Percentiles rank a stretch among this genome's conserved stretches.
phyloP scores from a whole-genome alignment of 1,140 invertebrate genomes.

The Lepidotrigona ventralis region DNA sequence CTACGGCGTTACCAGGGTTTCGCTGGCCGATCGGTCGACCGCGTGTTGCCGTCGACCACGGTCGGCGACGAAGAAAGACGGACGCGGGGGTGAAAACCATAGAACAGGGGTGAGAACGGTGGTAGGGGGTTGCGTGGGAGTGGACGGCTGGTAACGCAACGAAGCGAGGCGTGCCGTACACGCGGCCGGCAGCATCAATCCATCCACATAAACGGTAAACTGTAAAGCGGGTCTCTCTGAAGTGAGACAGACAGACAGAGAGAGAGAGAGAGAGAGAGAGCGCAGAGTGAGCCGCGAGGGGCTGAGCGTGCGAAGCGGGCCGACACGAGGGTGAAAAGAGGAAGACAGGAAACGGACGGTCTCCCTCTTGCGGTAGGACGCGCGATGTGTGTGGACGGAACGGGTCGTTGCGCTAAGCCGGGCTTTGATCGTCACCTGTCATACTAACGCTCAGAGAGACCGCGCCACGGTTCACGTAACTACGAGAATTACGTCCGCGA shows the following conservation, averaged over 20 bases:
- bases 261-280: slow-evolving; percentile 26
- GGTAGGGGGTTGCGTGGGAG: slow-evolving; percentile 73
- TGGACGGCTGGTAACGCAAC: slow-evolving; percentile 78
- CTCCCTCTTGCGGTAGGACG: slow-evolving; percentile 61
- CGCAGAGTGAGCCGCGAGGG: neutral
- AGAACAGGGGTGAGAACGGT: slow-evolving; percentile 62
- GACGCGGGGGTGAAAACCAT: slow-evolving; percentile 39
- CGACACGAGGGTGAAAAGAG: slow-evolving; percentile 18
- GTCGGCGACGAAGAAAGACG: slow-evolving; percentile 14
- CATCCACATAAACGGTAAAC: slow-evolving; percentile 79
- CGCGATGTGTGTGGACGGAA: slow-evolving; percentile 73
- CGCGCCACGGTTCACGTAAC: slow-evolving; percentile 51
- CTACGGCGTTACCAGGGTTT: slow-evolving; percentile 19
- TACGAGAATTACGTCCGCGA: slow-evolving; percentile 56
- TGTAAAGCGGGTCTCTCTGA: slow-evolving; percentile 62
- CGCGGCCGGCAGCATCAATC: slow-evolving; percentile 78
- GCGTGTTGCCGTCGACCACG: slow-evolving; percentile 28
- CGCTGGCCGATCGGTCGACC: slow-evolving; percentile 15
- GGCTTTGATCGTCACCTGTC: slow-evolving; percentile 76
- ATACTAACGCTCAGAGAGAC: slow-evolving; percentile 59
- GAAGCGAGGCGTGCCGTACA: slow-evolving; percentile 77
- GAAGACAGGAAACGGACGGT: slow-evolving; percentile 34
- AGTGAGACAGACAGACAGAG: slow-evolving; percentile 40
- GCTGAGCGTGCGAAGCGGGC: slow-evolving; percentile 5
- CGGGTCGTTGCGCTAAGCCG: slow-evolving; percentile 75